Evolutionary conservation across 2,888 invertebrate genomes (phyloP).

Genomic region (Hypomecis punctinalis): DNA sequence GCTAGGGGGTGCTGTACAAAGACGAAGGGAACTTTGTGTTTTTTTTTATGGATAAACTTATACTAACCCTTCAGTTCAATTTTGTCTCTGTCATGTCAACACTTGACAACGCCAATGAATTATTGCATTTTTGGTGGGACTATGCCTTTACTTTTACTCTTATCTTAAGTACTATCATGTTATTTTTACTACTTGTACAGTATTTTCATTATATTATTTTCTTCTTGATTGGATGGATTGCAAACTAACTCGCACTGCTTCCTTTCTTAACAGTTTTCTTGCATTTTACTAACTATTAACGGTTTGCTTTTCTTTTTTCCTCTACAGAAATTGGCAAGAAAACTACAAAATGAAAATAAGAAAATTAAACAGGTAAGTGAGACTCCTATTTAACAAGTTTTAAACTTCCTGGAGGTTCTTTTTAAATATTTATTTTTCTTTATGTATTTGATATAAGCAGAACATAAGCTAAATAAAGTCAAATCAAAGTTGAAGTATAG

Average conservation of each 20-base stretch:
- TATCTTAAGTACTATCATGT: not conserved
- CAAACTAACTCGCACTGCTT: conserved; percentile 39
- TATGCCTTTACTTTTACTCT: not conserved
- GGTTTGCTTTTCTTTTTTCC: conserved; percentile 30
- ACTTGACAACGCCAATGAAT: no score
- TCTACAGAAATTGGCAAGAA: conserved; percentile 39
- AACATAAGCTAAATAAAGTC: no score
- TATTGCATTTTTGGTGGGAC: no score
- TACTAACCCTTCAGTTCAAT: no score
- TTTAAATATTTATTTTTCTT: not conserved
- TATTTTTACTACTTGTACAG: not conserved
- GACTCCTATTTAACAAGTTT: no score
- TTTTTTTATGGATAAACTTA: no score
- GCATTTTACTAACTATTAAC: conserved; percentile 38
- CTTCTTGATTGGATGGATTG: conserved; percentile 45
- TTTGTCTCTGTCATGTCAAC: no score
- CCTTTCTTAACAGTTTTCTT: conserved; percentile 30
- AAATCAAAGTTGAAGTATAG: no score
- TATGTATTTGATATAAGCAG: no score
- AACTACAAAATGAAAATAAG: conserved; percentile 34
- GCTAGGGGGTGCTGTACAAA: no score
- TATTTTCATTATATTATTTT: conserved; percentile 5
- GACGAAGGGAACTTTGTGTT: no score
- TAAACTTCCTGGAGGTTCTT: no score
- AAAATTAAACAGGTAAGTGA: conserved; percentile 37